Evolutionary conservation across 2,797 vertebrate species (phyloP).

Genomic region (Sebastiscus tertius): DNA sequence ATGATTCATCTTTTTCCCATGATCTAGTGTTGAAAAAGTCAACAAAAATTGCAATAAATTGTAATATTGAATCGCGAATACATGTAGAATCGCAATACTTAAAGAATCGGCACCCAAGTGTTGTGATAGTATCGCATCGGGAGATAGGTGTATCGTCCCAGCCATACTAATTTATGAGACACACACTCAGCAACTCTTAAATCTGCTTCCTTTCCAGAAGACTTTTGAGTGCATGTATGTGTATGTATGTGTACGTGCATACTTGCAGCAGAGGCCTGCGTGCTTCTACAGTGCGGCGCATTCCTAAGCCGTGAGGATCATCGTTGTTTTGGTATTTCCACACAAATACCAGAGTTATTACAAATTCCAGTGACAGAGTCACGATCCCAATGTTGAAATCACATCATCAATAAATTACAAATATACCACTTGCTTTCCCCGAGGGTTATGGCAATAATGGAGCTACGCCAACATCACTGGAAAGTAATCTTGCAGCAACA

Average conservation of each 20-base stretch:
- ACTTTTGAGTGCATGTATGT: background rate
- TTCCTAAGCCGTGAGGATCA: slow-evolving; percentile 51
- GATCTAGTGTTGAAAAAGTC: too few relatives aligned
- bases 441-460: slow-evolving; percentile 46
- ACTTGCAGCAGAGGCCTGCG: background rate
- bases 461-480: slow-evolving; percentile 36
- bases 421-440: slow-evolving; percentile 48
- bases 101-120: too few relatives aligned
- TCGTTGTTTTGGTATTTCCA: slow-evolving; percentile 64
- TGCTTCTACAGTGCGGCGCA: slow-evolving; percentile 10
- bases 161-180: too few relatives aligned
- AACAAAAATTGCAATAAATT: too few relatives aligned
- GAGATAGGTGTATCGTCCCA: too few relatives aligned
- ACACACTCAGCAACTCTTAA: slow-evolving; percentile 8
- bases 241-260: background rate
- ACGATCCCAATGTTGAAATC: slow-evolving; percentile 34
- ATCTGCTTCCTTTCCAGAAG: slow-evolving; percentile 4
- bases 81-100: too few relatives aligned
- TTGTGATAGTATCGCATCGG: too few relatives aligned
- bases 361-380: slow-evolving; percentile 62
- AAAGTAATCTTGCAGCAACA: slow-evolving; percentile 55
- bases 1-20: too few relatives aligned
- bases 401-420: slow-evolving; percentile 33
- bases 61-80: too few relatives aligned
- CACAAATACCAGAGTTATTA: slow-evolving; percentile 69